Base-by-base conservation (phyloP, 1,140 invertebrate genomes). In the Ceratina australensis region DNA sequence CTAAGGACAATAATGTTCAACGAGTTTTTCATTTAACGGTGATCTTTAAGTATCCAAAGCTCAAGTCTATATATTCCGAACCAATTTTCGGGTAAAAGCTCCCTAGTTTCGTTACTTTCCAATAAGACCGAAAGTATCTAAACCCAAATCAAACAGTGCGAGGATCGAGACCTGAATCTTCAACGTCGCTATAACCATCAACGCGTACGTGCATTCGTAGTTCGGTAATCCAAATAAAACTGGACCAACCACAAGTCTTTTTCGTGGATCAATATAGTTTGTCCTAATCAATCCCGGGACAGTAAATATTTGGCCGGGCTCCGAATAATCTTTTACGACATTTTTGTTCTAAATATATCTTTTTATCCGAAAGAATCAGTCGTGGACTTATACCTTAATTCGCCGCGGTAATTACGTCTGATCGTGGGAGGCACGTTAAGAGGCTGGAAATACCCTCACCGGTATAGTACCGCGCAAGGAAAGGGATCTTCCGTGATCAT, bases 341-440 rank as follows among this genome's bases (percentile, higher is more conserved):
- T n/a, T 10, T 28, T 54, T 16, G 28, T 10, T 59, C 24, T 59
- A 12, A 67, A 67, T 52, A 52, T 13, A n/a, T 15, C 26, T 18
- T 1, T 1, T 2, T 28, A 1, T 28, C 22, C 28, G 18, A 50
- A 10, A 18, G 13, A 50, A 49, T 12, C 18, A 1, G 0, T 50
- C 33, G 10, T 18, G 3, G 16, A 4, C 18, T n/a, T 28, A 52
- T 20, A 20, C 22, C 18, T 47, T n/a, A 16, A 24, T 59, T 33
- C 18, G 15, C 8, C 22, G n/a, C 54, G 26, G 24, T 67, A 63
- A 77, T 71, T 54, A 42, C 18, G 33, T 26, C 20, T 24, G 33
- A 47, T 67, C 24, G 74, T 60, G n/a, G 66, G 74, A 42, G 26
- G 74, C 26, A 49, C 49, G 71, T 77, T 77, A 77, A 71, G 49